Conservation (phyloP, 2,888 invertebrate genomes). For the Epirrita christyi region DNA sequence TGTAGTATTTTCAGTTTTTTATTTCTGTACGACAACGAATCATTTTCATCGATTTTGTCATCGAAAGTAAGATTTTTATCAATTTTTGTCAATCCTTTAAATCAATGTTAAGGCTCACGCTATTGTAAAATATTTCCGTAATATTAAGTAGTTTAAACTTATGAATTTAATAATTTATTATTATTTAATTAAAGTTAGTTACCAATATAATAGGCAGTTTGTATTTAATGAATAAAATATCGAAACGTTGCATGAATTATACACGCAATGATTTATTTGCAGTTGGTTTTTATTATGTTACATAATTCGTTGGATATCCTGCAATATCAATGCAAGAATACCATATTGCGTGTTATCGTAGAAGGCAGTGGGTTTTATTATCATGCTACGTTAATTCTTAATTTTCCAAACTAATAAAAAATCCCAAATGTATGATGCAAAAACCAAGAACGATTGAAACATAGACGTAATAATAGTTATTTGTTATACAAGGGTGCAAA, state of each 20-base stretch:
- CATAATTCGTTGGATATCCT: background rate
- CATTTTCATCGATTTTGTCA: conserved; percentile 13
- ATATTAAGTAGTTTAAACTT: conserved; percentile 60
- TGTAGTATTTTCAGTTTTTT: background rate
- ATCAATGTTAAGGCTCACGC: conserved; percentile 51
- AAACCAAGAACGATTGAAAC: too few relatives aligned
- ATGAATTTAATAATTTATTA: conserved; percentile 47
- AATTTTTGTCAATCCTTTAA: conserved; percentile 14
- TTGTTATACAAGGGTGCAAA: too few relatives aligned
- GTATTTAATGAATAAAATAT: conserved; percentile 24
- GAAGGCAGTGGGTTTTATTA: too few relatives aligned
- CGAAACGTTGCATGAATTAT: conserved; percentile 32
- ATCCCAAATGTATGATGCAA: too few relatives aligned
- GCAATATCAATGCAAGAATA: background rate
- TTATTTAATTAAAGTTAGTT: conserved; percentile 47
- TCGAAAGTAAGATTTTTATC: conserved; percentile 9
- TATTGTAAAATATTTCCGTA: conserved; percentile 67
- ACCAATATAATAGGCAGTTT: conserved; percentile 41
- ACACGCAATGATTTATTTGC: conserved; percentile 35
- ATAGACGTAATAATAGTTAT: too few relatives aligned
- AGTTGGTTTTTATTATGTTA: conserved; percentile 29
- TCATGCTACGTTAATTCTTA: too few relatives aligned
- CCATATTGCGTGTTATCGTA: too few relatives aligned
- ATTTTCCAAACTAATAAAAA: too few relatives aligned
- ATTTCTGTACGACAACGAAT: conserved; percentile 8